Base-by-base conservation (phyloP, 35 echinoderm and acorn worm genomes). In the Ophiothrix spiculata region DNA sequence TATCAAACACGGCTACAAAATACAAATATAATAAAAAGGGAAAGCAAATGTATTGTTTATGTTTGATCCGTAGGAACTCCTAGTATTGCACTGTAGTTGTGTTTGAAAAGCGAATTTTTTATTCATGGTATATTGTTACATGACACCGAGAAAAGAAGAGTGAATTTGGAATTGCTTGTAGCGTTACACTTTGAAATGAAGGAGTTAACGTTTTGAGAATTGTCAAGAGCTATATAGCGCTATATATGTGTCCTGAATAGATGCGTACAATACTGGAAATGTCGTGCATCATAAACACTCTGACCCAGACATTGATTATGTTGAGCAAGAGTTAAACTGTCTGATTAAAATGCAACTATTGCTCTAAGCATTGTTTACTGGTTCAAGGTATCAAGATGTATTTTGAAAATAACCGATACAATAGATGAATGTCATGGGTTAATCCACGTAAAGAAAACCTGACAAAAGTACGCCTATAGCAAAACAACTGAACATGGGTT, bases 61-160 rank as follows among this genome's bases (percentile, higher is more conserved):
- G 60, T 69, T n/a, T 69, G 60, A 69, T 69, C 60, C 8, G 29
- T n/a, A 25, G 25, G n/a, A n/a, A n/a, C n/a, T n/a, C n/a, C n/a
- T n/a, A n/a, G 10, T 15, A 69, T 28, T 69, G 23, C 60, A 69
- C 60, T 69, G 23, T 1, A 69, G 1, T 69, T 28, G 17, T 69
- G 17, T 10, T n/a, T 69, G 25, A 2, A 69, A 69, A 4, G 8
- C 16, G 16, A 69, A 25, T 69, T 69, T 69, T 69, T 69, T 69
- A 69, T 69, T 69, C 60, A 69, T 69, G 60, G 60, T 10, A 69
- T 69, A 69, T 69, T 12, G 60, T 69, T 69, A 69, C 60, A 69
- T 28, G 60, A 69, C 60, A 69, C 60, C 60, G 25, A 10, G 60
- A 2, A 69, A n/a, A 69, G 60, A 69, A 69, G 60, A 69, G 60